Evolutionary conservation across 2,113 vertebrate genomes (phyloP).

Genomic region (Ciconia boyciana): DNA sequence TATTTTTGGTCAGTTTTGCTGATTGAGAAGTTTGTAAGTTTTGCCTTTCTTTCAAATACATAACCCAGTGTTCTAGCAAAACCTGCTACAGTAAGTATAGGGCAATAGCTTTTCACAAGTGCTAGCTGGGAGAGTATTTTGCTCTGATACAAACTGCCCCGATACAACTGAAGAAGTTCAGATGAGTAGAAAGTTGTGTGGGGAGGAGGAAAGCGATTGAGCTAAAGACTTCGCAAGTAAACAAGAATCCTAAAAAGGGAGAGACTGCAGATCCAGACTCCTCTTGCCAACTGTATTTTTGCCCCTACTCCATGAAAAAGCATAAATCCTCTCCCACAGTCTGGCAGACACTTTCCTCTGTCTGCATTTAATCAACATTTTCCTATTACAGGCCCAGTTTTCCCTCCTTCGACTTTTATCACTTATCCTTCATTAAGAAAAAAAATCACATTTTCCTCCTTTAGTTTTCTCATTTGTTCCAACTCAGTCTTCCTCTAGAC

Average conservation of each 20-base stretch:
- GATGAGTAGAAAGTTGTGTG: background rate
- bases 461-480: background rate
- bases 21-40: rapidly evolving
- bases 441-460: conserved; percentile 6
- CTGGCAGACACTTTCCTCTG: conserved; percentile 2
- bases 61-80: background rate
- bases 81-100: background rate
- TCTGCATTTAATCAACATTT: conserved; percentile 45
- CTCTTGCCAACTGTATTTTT: background rate
- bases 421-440: conserved; percentile 1
- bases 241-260: background rate
- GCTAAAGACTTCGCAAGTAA: background rate
- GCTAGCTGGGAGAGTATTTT: background rate
- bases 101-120: background rate
- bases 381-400: conserved; percentile 21
- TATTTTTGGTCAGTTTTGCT: background rate
- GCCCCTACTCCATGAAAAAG: background rate
- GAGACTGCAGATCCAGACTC: background rate
- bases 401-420: conserved; percentile 9
- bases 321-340: background rate
- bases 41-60: background rate
- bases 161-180: background rate
- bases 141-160: background rate
- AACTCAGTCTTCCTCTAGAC: background rate
- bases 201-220: background rate